Evolutionary conservation across 2,113 vertebrate genomes (phyloP).

Genomic region (Planiliza haematocheilus): DNA sequence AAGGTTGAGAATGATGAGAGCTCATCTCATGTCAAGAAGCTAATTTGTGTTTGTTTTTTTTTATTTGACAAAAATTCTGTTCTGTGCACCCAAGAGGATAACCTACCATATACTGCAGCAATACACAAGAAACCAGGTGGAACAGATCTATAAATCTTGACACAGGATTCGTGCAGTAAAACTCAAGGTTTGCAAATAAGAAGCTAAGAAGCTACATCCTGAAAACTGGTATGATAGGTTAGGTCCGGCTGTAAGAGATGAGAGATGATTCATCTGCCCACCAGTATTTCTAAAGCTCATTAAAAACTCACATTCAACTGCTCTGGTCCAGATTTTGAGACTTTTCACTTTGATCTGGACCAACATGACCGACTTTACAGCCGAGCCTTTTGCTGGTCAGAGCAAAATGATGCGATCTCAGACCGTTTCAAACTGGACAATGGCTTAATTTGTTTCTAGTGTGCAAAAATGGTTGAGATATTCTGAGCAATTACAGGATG

Average conservation of each 20-base stretch:
- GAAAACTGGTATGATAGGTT: too few species aligned
- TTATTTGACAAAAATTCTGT: conserved; percentile 20
- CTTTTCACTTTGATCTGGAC: too few species aligned
- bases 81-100: neutral
- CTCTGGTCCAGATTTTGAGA: too few species aligned
- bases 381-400: too few species aligned
- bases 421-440: too few species aligned
- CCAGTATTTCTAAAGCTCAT: neutral
- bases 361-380: too few species aligned
- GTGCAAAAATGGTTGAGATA: too few species aligned
- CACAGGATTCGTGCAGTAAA: neutral
- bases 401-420: too few species aligned
- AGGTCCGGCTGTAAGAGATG: neutral
- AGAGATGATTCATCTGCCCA: neutral
- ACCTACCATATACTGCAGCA: neutral
- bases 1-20: conserved; percentile 26
- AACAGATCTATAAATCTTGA: neutral
- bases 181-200: neutral
- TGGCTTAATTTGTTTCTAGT: too few species aligned
- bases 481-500: too few species aligned
- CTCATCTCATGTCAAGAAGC: conserved; percentile 27
- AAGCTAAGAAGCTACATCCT: too few species aligned
- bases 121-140: neutral
- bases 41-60: conserved; percentile 29
- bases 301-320: too few species aligned